Conservation (phyloP, 2,113 vertebrate genomes). For the Vanacampus margaritifer region DNA sequence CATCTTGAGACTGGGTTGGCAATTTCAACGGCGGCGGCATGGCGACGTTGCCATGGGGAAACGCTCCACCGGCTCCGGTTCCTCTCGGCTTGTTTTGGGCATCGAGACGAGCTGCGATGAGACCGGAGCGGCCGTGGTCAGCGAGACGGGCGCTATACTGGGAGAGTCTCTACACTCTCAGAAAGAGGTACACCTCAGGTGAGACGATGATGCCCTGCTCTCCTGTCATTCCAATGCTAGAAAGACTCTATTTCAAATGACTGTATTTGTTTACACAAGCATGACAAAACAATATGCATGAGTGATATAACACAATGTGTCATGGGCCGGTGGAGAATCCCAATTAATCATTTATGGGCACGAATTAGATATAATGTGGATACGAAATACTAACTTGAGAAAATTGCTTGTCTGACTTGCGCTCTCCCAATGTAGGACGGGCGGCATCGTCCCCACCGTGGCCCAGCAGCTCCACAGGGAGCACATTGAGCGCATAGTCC, state of each 20-base stretch:
- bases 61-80: constrained; percentile 22
- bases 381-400: too few relatives aligned
- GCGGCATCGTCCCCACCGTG: constrained; percentile 88
- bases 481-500: constrained; percentile 81
- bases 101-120: constrained; percentile 98
- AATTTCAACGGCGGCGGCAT: neutral
- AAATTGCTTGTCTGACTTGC: too few relatives aligned
- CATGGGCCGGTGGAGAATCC: too few relatives aligned
- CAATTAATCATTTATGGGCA: too few relatives aligned
- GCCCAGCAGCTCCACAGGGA: constrained; percentile 88
- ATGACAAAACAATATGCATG: too few relatives aligned
- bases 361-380: too few relatives aligned
- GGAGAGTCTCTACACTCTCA: constrained; percentile 89
- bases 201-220: constrained; percentile 37
- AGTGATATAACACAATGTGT: too few relatives aligned
- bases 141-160: constrained; percentile 79
- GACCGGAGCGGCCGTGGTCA: constrained; percentile 89
- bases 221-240: neutral
- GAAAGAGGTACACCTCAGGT: constrained; percentile 86
- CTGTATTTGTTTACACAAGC: too few relatives aligned
- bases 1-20: constrained; percentile 2
- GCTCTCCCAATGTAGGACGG: constrained; percentile 71
- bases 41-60: neutral
- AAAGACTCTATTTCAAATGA: too few relatives aligned
- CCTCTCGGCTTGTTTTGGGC: constrained; percentile 78